Percentiles rank a stretch among this genome's conserved stretches.
Evolutionary conservation across 2,797 vertebrate species (phyloP).

Genomic region (Acanthornis magna): DNA sequence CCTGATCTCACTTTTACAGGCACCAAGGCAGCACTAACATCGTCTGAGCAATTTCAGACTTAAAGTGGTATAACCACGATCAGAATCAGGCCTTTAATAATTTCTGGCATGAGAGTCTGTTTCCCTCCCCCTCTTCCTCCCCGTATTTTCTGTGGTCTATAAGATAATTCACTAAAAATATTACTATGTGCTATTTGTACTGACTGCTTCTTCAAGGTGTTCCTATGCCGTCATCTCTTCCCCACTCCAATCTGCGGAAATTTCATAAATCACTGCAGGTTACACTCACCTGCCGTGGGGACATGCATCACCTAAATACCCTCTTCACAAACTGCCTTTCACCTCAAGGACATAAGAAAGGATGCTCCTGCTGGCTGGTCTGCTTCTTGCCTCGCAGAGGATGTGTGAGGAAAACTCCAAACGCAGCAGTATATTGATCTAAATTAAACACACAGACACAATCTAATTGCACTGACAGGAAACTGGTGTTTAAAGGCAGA

Average conservation of each 20-base stretch:
- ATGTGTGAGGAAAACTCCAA: constrained; percentile 33
- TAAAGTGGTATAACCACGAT: background rate
- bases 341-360: constrained; percentile 37
- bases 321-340: constrained; percentile 31
- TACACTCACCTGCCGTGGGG: background rate
- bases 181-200: constrained; percentile 30
- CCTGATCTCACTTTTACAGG: background rate
- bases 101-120: background rate
- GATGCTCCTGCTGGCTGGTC: background rate
- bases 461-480: constrained; percentile 61
- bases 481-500: constrained; percentile 69
- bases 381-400: background rate
- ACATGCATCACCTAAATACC: constrained; percentile 41
- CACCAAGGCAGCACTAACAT: background rate
- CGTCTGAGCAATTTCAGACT: background rate
- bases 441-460: constrained; percentile 59
- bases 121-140: background rate
- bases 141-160: background rate
- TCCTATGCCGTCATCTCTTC: background rate
- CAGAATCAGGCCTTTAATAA: background rate
- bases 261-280: constrained; percentile 54
- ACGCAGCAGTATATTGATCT: constrained; percentile 57
- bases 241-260: background rate
- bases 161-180: constrained; percentile 39
- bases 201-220: constrained; percentile 25